A percentile compares a stretch with the other conserved stretches of the same genome.
phyloP scores from a whole-genome alignment of 2,113 vertebrate species.

The Ibidorhyncha struthersii region DNA sequence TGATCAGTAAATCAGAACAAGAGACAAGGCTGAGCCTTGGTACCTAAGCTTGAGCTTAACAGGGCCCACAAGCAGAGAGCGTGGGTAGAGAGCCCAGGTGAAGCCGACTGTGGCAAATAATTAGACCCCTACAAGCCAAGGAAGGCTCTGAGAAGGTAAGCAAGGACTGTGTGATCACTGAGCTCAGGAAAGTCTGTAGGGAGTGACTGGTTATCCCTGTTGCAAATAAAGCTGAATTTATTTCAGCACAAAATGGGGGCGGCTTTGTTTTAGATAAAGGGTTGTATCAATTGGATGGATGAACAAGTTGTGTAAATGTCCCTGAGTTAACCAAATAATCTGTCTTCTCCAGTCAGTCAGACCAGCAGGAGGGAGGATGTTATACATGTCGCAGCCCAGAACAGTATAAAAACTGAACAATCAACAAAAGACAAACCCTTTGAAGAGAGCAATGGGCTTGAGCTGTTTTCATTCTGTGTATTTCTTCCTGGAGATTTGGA shows the following conservation, averaged over 20 bases:
- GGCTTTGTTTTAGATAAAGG: not conserved
- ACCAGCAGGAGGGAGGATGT: not conserved
- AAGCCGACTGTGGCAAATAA: not conserved
- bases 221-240: not conserved
- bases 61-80: not conserved
- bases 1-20: not conserved
- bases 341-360: not conserved
- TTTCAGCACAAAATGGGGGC: not conserved
- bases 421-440: not conserved
- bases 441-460: not conserved
- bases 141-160: not conserved
- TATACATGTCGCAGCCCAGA: no score
- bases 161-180: not conserved
- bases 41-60: not conserved
- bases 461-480: not conserved
- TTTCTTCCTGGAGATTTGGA: not conserved
- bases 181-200: not conserved
- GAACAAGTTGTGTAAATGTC: not conserved
- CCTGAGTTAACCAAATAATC: not conserved
- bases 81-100: not conserved
- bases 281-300: not conserved
- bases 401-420: not conserved
- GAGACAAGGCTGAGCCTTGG: not conserved
- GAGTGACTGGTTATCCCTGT: not conserved
- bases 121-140: not conserved